A percentile compares a stretch with the other conserved stretches of the same genome.
Evolutionary conservation across 2,888 invertebrate genomes (phyloP).

Genomic region (Dugesia japonica): DNA sequence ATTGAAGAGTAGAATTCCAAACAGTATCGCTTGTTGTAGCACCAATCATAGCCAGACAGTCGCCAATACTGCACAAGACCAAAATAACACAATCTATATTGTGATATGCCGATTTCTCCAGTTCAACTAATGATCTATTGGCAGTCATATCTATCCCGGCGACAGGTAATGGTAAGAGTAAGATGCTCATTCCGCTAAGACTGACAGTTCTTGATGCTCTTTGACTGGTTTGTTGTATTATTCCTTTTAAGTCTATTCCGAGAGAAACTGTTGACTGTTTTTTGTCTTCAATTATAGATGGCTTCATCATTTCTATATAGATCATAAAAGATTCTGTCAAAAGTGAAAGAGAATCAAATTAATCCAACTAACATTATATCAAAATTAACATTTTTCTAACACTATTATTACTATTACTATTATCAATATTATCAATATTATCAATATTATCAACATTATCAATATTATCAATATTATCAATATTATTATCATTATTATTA

Average conservation of each 20-base stretch:
- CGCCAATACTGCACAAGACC: not conserved
- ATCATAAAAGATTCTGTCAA: too few species aligned
- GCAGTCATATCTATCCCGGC: not conserved
- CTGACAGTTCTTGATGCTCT: not conserved
- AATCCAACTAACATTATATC: too few species aligned
- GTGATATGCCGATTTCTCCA: constrained; percentile 1
- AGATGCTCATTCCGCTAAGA: constrained; percentile 2
- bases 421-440: too few species aligned
- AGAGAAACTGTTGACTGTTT: constrained; percentile 7
- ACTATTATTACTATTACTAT: too few species aligned
- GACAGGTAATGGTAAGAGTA: not conserved
- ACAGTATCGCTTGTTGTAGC: not conserved
- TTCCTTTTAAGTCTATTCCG: not conserved
- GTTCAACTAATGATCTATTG: not conserved
- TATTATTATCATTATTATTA: too few species aligned
- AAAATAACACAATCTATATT: not conserved
- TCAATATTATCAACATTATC: too few species aligned
- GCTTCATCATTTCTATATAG: constrained; percentile 11
- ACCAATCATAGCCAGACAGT: not conserved
- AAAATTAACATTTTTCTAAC: too few species aligned
- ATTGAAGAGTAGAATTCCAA: not conserved
- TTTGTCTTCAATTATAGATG: not conserved
- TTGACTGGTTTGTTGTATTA: not conserved
- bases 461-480: too few species aligned
- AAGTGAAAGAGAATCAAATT: too few species aligned